Base-by-base conservation (phyloP, 2,113 vertebrate genomes). In the Burhinus oedicnemus region DNA sequence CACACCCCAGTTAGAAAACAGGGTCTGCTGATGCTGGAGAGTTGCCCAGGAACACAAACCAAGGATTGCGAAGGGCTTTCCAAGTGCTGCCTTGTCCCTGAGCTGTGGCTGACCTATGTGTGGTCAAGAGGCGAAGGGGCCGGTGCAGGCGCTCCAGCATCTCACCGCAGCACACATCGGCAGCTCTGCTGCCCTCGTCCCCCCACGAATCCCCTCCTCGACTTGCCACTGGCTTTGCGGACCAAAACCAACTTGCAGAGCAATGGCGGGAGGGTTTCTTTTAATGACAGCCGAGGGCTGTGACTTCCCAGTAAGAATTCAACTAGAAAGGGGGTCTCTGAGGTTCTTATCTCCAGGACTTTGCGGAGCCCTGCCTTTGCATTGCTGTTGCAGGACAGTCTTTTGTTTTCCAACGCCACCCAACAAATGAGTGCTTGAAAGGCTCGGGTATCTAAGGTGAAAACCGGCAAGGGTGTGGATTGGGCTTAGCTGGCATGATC, bases 401-500 rank as follows among this genome's bases (percentile, higher is more conserved):
- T 38, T 25, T 12, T 25, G 17, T 47, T 62, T 96, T 84, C 68
- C 57, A 81, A 14, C 0, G 1, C 69, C 91, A 86, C 86, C 89
- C 93, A 61, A 95, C 65, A 25, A 71, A 75, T 64, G 0, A 40
- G 61, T 19, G 89, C 74, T 70, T 15, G 60, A 60, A 84, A 86
- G 83, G 89, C 69, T 92, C 0, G 2, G 65, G 69, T 51, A n/a
- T 90, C 96, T 97, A 93, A 97, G 97, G 95, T 96, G 97, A 95
- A 95, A 96, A 95, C 94, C 20, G 95, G 96, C 97, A 88, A 32
- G 93, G 58, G 70, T 65, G 95, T 93, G 93, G 87, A 64, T 91
- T 75, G 80, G 94, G 92, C 94, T 92, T 22, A 95, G 95, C 81
- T 71, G 97, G 92, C 97, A 89, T 89, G 78, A 94, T 95, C 97